Evolutionary conservation across 2,888 invertebrate species (phyloP), one percentile per base, ranked within the genome.

Genomic region (Cephus pygmeus): DNA sequence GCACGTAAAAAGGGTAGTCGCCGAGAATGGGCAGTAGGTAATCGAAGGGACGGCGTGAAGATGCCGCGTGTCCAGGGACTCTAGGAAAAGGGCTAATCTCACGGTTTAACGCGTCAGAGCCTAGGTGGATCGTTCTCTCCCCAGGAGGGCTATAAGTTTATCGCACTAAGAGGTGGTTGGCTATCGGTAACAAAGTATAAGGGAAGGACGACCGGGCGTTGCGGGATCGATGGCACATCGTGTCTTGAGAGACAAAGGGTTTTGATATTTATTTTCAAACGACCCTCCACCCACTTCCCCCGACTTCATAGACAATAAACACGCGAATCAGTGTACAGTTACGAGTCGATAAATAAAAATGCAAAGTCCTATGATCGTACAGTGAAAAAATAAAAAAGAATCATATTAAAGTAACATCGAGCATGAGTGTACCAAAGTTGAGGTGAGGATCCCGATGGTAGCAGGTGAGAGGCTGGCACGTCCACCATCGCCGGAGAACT

Each of bases 401-500:
- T 15, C 6, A 23, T 23, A 56, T 56, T 15, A 56, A 56, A 56
- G 56, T 56, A 56, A 56, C 23, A 9, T 56, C 56, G 56, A 56
- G 56, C 9, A 56, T 56, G 56, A 56, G 56, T 56, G 56, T 56
- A 56, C 84, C 84, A 83, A 83, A 82, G 85, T 83, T 85, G 85
- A 88, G 87, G 85, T 79, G 83, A 56, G 84, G 81, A 75, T 77
- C 79, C 75, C 77, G 35, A 74, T 79, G 73, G 75, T 78, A 80
- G 83, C 87, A 90, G 90, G 90, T 88, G 90, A 90, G 81, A 89
- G 87, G 82, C 87, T 88, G 85, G 84, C 85, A 79, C 87, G 88
- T 81, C 93, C 93, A 73, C 88, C 89, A 76, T 92, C 93, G 73
- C 93, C 93, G 82, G 92, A 93, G 91, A 93, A 93, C 90, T 93